Evolutionary conservation across 2,113 vertebrate genomes (phyloP), one percentile per base, ranked within the genome.

Genomic region (Globicephala melas): DNA sequence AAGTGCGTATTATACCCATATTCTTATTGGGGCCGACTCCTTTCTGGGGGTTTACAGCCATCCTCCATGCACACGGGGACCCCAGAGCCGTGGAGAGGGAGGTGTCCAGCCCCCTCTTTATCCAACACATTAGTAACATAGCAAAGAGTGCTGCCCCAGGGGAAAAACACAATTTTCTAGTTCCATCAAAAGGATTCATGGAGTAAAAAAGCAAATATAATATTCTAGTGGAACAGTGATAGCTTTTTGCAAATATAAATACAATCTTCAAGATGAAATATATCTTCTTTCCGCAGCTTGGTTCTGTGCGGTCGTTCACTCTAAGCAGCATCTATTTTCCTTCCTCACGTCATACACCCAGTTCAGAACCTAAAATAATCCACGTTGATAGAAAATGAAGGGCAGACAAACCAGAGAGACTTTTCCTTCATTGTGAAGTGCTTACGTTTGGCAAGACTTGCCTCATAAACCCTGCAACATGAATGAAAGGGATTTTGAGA

Each of bases 101-200:
- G 20, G 26, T 3, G 8, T 38, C 79, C 8, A 60, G 60, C 20
- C n/a, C 31, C 31, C 28, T 60, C 70, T 71, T 63, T 53, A 26
- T 21, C n/a, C 10, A 58, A 60, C 60, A 50, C 6, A 6, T 89
- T 17, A 31, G 93, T 8, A 31, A 50, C 8, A 12, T 0, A 77
- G 58, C 80, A 85, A 95, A 92, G 25, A 71, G 33, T 47, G 79
- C 68, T 31, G n/a, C 89, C 85, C 70, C 47, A 4, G 28, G 71
- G 71, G 60, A 2, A 41, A 82, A 93, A 21, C 77, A 70, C 47
- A 73, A 79, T 89, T 82, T 95, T 93, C 87, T 65, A 6, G 36
- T 87, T 91, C 79, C 28, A 67, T 85, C 89, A 89, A 76, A 97
- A 95, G 91, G 68, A 97, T 89, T 93, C 95, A 47, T 12, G 3